phyloP scores from a whole-genome alignment of 2,888 invertebrate genomes.

The Drosophila nr. fundita region DNA sequence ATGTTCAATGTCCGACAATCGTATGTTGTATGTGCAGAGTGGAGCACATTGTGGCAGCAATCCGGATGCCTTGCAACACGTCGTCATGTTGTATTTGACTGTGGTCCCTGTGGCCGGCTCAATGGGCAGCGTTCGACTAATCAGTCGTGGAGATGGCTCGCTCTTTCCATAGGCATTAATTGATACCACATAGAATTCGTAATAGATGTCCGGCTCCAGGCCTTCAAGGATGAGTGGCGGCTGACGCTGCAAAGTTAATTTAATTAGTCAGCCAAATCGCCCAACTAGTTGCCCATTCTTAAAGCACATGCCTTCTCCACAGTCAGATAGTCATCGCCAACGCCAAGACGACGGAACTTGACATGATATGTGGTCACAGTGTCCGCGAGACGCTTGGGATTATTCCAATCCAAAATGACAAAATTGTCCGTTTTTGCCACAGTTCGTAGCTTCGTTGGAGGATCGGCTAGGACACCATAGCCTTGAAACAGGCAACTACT shows the following conservation, averaged over 20 bases:
- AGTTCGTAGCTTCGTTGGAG: slow-evolving; percentile 89
- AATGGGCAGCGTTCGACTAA: slow-evolving; percentile 89
- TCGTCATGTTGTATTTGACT: slow-evolving; percentile 90
- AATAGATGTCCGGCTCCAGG: slow-evolving; percentile 90
- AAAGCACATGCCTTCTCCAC: slow-evolving; percentile 85
- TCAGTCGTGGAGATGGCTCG: slow-evolving; percentile 90
- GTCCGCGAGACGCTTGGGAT: slow-evolving; percentile 89
- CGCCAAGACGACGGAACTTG: slow-evolving; percentile 87
- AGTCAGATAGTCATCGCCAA: slow-evolving; percentile 87
- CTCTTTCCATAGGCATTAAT: slow-evolving; percentile 92
- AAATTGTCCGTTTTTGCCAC: slow-evolving; percentile 91
- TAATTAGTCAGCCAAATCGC: slow-evolving; percentile 56
- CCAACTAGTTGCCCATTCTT: background rate
- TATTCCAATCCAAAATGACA: slow-evolving; percentile 92
- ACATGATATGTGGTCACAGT: slow-evolving; percentile 89
- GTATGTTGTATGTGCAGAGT: slow-evolving; percentile 92
- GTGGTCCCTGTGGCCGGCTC: slow-evolving; percentile 83
- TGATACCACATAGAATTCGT: slow-evolving; percentile 92
- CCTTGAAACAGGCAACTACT: slow-evolving; percentile 93
- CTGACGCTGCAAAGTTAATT: slow-evolving; percentile 85
- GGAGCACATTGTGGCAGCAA: slow-evolving; percentile 88
- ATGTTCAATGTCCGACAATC: slow-evolving; percentile 91
- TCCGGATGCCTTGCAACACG: slow-evolving; percentile 91
- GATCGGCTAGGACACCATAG: slow-evolving; percentile 92
- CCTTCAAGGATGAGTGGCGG: slow-evolving; percentile 91